phyloP scores from a whole-genome alignment of 2,797 vertebrate genomes.

The Paedocypris micromegethes region DNA sequence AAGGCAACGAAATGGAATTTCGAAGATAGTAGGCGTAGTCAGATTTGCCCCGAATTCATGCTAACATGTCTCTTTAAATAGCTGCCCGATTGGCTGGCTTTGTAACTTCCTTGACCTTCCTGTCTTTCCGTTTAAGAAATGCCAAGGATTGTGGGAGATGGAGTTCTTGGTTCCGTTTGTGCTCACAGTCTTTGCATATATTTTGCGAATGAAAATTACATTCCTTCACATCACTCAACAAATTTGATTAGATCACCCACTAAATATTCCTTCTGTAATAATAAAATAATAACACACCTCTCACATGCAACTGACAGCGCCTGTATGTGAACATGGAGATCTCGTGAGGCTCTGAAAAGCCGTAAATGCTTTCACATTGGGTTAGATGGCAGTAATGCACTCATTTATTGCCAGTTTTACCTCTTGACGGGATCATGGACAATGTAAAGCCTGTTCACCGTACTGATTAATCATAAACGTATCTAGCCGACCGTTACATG shows the following conservation, averaged over 20 bases:
- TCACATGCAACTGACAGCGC: constrained; percentile 38
- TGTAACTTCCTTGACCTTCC: too few species aligned
- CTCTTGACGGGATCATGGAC: constrained; percentile 30
- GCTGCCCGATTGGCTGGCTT: too few species aligned
- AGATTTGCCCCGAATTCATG: too few species aligned
- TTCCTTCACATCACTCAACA: constrained; percentile 25
- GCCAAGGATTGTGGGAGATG: too few species aligned
- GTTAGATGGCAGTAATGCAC: constrained; percentile 45
- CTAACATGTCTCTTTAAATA: too few species aligned
- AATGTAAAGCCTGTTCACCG: constrained; percentile 36
- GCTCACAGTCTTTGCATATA: too few species aligned
- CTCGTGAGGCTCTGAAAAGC: constrained; percentile 37
- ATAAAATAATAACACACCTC: constrained; percentile 42
- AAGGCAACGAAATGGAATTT: background rate
- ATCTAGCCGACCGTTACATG: constrained; percentile 39
- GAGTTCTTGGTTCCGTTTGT: too few species aligned
- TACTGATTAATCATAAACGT: constrained; percentile 48
- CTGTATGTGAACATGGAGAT: constrained; percentile 8
- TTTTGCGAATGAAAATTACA: background rate
- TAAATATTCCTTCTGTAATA: constrained; percentile 33
- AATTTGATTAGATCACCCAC: constrained; percentile 44
- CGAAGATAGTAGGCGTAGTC: too few species aligned
- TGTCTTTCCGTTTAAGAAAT: too few species aligned
- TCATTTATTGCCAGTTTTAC: constrained; percentile 42
- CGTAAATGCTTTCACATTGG: constrained; percentile 50